Base-by-base conservation (phyloP, 2,797 vertebrate genomes). In the Melanitta fusca region DNA sequence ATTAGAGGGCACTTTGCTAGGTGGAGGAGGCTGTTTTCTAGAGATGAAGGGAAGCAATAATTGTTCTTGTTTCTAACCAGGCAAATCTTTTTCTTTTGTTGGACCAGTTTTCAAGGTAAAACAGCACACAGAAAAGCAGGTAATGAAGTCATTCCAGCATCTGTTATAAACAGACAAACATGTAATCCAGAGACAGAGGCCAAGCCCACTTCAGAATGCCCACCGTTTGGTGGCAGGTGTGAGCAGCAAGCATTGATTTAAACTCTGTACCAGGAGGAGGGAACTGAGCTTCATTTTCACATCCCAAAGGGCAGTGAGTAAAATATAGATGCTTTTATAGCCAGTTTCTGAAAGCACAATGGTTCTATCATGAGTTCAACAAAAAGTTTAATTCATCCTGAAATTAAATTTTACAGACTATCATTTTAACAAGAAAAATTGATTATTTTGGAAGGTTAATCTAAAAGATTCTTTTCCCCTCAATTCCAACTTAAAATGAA, bases 381-480 rank as follows among this genome's bases (percentile, higher is more conserved):
- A 92, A 94, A 88, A 89, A 80, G 56, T 60, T 89, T 92, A 92
- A 97, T 96, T 89, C 77, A 39, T 77, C 30, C 80, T 74, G 68
- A 94, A 95, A 96, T 96, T 92, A 95, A 93, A 93, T 96, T 95
- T 88, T 91, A 84, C 71, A 73, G 78, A 24, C 64, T 95, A 93
- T 68, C 78, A 77, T 60, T 85, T 85, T 62, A 92, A 84, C 34
- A 82, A 61, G 83, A 86, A 94, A 87, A 93, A 89, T 4, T 34
- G 13, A 95, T 84, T 90, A 80, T 73, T 89, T 79, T 85, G n/a
- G 56, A 95, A 96, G 64, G 56, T 87, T 88, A 86, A 84, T 69
- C 51, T 60, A 66, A 86, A 91, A 86, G 24, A 88, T 43, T 93
- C 15, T 18, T 93, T 82, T 73, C 39, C 57, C 10, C 90, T 82